Percentiles rank a stretch among this genome's conserved stretches.
phyloP scores from a whole-genome alignment of 2,888 invertebrate species.

The Galerucella calmariensis region DNA sequence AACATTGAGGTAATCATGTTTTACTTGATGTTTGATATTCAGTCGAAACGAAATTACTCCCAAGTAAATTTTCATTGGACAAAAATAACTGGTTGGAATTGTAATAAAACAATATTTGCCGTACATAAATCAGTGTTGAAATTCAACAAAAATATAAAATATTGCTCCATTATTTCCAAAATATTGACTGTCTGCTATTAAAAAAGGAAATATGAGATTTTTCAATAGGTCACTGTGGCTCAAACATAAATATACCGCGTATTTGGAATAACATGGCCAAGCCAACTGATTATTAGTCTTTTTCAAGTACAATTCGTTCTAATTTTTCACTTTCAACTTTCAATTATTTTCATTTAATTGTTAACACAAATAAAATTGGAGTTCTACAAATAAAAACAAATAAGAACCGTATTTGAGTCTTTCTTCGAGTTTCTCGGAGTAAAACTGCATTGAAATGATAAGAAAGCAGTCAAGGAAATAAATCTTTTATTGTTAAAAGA shows the following conservation, averaged over 20 bases:
- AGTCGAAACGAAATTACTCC: neutral
- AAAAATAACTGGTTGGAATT: neutral
- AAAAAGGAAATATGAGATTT: no score
- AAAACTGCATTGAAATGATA: conserved; percentile 9
- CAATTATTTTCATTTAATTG: neutral
- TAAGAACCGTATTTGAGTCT: neutral
- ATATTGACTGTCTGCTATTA: no score
- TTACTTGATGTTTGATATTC: neutral
- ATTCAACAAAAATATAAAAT: neutral
- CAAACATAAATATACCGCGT: no score
- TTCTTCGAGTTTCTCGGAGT: neutral
- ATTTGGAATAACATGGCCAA: no score
- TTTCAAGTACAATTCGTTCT: neutral
- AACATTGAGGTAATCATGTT: neutral
- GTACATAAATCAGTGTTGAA: neutral
- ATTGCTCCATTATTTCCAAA: no score
- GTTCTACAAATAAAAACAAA: neutral
- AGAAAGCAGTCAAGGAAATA: conserved; percentile 4
- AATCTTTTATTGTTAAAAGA: conserved; percentile 14
- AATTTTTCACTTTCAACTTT: neutral
- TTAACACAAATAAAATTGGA: neutral
- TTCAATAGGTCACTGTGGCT: no score
- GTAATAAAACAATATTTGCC: neutral
- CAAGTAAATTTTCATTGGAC: neutral
- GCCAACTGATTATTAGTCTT: neutral